Conservation (phyloP, 2,888 invertebrate genomes). For the Agriopis marginaria region DNA sequence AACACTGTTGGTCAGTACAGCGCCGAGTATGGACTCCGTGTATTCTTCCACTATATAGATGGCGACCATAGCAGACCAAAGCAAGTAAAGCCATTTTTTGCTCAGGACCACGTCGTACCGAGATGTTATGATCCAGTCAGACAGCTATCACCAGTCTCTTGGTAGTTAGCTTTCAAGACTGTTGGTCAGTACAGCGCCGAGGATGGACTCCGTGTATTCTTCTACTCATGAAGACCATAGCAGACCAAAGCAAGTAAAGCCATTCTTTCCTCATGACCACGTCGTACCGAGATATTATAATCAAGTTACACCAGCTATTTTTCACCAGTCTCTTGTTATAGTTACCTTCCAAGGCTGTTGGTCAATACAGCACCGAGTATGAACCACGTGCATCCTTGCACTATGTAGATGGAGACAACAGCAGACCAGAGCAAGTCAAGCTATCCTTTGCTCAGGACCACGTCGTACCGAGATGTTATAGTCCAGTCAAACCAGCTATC, state of each 20-base stretch:
- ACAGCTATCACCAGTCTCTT: too few relatives aligned
- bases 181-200: constrained; percentile 93
- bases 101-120: constrained; percentile 86
- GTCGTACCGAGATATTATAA: constrained; percentile 88
- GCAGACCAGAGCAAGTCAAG: too few relatives aligned
- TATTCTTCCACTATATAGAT: constrained; percentile 96
- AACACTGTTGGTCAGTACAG: constrained; percentile 91
- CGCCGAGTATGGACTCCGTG: constrained; percentile 93
- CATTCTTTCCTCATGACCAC: constrained; percentile 75
- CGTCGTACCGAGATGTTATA: too few relatives aligned
- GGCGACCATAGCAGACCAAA: constrained; percentile 95
- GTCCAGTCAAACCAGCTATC: too few relatives aligned
- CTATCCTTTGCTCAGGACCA: too few relatives aligned
- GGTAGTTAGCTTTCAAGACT: constrained; percentile 89
- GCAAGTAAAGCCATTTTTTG: constrained; percentile 84
- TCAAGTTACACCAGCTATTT: too few relatives aligned
- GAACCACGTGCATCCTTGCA: too few relatives aligned
- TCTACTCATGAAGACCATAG: constrained; percentile 94
- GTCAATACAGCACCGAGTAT: too few relatives aligned
- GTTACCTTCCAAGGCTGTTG: too few relatives aligned
- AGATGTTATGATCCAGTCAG: too few relatives aligned
- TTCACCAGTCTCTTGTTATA: too few relatives aligned
- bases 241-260: constrained; percentile 91
- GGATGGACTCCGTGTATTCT: constrained; percentile 94
- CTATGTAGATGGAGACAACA: too few relatives aligned